phyloP scores from a whole-genome alignment of 2,113 vertebrate genomes.

The Anhinga rufa region DNA sequence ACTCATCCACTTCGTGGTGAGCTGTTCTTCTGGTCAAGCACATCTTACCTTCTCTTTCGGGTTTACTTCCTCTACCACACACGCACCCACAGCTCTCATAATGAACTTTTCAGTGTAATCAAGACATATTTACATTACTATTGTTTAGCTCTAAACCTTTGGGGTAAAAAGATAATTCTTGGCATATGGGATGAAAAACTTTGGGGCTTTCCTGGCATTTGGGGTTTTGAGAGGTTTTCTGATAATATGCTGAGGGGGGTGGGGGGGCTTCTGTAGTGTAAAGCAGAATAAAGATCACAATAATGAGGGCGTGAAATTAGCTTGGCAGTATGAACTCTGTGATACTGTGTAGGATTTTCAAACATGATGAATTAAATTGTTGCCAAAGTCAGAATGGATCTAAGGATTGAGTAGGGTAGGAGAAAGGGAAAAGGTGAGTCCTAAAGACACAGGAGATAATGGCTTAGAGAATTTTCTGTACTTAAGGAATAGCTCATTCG shows the following conservation, averaged over 20 bases:
- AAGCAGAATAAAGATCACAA: constrained; percentile 2
- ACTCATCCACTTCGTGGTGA: neutral
- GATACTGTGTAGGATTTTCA: neutral
- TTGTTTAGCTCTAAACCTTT: neutral
- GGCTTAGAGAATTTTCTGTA: neutral
- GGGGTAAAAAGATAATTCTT: neutral
- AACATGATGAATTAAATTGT: neutral
- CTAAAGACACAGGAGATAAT: neutral
- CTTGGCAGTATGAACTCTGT: neutral
- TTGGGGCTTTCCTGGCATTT: neutral
- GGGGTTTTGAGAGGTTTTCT: neutral
- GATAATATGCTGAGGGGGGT: neutral
- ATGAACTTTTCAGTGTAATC: neutral
- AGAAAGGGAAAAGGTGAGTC: neutral
- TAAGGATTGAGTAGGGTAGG: neutral
- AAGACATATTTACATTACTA: neutral
- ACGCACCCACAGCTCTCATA: neutral
- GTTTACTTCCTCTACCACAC: neutral
- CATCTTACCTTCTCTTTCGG: neutral
- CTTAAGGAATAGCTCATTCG: neutral
- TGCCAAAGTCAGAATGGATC: neutral
- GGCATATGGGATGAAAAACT: neutral
- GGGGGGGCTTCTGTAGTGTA: neutral
- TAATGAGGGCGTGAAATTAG: constrained; percentile 9
- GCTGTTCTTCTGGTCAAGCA: neutral